A percentile compares a stretch with the other conserved stretches of the same genome.
Conservation (phyloP, 2,888 invertebrate species). For the Papilio protenor region DNA sequence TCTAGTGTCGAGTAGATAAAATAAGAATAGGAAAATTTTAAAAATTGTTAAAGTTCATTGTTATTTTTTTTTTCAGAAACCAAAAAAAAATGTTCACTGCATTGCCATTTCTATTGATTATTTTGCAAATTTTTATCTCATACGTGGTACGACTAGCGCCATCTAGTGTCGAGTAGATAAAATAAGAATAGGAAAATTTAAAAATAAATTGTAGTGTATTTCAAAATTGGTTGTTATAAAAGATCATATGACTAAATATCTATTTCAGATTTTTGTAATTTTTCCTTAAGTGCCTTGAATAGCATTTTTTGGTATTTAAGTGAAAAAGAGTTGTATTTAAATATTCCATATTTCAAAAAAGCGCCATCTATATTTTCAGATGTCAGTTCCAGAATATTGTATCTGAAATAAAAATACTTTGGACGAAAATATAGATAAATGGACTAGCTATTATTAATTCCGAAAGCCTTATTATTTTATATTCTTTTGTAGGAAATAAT, state of each 20-base stretch:
- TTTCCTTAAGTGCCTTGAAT: not conserved
- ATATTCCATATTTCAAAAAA: not conserved
- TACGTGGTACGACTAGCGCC: not conserved
- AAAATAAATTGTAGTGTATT: too few species aligned
- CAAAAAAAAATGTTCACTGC: too few species aligned
- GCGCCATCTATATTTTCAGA: not conserved
- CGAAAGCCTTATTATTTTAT: too few species aligned
- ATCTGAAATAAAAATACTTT: not conserved
- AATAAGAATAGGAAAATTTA: too few species aligned
- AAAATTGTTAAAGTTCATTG: too few species aligned
- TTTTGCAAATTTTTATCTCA: not conserved
- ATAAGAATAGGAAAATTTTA: not conserved
- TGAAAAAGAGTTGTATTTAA: not conserved
- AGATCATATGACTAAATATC: not conserved
- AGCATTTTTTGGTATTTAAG: not conserved
- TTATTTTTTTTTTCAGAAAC: not conserved
- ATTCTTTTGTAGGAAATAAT: too few species aligned
- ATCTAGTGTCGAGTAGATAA: conserved; percentile 13
- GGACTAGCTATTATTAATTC: too few species aligned
- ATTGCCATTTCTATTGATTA: too few species aligned
- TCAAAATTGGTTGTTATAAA: not conserved
- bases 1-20: conserved; percentile 12
- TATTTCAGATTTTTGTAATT: not conserved
- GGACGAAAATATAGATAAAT: too few species aligned
- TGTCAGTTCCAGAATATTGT: not conserved